Evolutionary conservation across 2,797 vertebrate genomes (phyloP).

Genomic region (Xenops minutus): DNA sequence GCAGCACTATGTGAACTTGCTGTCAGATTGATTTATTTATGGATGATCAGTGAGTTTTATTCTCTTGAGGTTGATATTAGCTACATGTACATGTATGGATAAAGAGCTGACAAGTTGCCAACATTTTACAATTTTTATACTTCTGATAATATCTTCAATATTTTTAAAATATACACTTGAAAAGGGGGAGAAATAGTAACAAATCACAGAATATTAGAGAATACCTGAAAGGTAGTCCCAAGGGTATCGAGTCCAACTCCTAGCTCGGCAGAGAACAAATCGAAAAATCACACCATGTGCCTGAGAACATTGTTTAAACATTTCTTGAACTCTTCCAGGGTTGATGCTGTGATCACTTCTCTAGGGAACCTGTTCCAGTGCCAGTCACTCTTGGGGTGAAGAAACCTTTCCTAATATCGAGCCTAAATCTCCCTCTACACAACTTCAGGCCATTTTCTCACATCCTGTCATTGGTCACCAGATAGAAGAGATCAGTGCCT

Average conservation of each 20-base stretch:
- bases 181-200: not conserved
- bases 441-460: not conserved
- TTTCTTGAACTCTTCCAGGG: not conserved
- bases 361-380: not conserved
- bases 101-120: not conserved
- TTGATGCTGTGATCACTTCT: not conserved
- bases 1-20: slow-evolving; percentile 40
- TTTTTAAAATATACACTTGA: not conserved
- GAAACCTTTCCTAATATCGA: not conserved
- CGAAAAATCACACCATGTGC: not conserved
- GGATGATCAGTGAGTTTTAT: slow-evolving; percentile 9
- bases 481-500: not conserved
- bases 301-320: not conserved
- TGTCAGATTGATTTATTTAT: slow-evolving; percentile 55
- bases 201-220: not conserved
- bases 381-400: not conserved
- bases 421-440: not conserved
- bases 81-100: not conserved
- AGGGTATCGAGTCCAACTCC: not conserved
- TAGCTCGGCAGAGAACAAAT: not conserved
- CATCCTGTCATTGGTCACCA: not conserved
- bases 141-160: not conserved
- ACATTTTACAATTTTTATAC: not conserved
- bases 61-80: slow-evolving; percentile 28
- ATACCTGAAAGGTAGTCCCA: not conserved